Conservation (phyloP, 2,113 vertebrate genomes). For the Lamprotornis superbus region DNA sequence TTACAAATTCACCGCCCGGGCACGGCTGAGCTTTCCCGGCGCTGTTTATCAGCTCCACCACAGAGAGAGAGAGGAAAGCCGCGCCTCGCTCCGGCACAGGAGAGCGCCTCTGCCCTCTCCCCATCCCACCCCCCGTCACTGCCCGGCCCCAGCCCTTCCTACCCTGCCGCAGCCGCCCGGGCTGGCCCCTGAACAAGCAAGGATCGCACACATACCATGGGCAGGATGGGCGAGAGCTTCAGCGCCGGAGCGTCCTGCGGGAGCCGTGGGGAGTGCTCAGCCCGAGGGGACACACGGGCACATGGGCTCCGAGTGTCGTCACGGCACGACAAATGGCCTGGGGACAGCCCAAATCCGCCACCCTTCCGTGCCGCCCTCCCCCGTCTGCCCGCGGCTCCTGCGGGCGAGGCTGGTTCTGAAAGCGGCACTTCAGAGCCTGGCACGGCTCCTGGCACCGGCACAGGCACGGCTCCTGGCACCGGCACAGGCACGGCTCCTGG, state of each 20-base stretch:
- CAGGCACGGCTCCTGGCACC: background rate
- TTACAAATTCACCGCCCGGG: background rate
- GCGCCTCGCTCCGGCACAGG: accelerated
- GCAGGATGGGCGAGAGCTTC: background rate
- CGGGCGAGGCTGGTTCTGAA: background rate
- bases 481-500: background rate
- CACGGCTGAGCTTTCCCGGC: background rate
- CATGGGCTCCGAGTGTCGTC: accelerated
- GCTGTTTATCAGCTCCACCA: background rate
- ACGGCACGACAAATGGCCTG: background rate
- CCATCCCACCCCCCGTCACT: background rate
- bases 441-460: background rate
- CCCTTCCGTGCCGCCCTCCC: background rate
- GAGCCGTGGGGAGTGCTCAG: accelerated
- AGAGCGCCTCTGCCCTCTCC: background rate
- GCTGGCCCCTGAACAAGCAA: accelerated
- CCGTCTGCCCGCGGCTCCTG: background rate
- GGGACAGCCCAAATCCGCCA: background rate
- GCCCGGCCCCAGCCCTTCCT: background rate
- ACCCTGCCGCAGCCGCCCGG: accelerated
- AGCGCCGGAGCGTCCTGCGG: background rate
- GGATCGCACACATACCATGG: background rate
- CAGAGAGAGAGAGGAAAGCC: background rate
- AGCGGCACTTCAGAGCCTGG: background rate
- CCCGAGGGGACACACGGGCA: background rate